Conservation (phyloP, 1,140 invertebrate genomes). For the roundworm (Caenorhabditis elegans) region DNA sequence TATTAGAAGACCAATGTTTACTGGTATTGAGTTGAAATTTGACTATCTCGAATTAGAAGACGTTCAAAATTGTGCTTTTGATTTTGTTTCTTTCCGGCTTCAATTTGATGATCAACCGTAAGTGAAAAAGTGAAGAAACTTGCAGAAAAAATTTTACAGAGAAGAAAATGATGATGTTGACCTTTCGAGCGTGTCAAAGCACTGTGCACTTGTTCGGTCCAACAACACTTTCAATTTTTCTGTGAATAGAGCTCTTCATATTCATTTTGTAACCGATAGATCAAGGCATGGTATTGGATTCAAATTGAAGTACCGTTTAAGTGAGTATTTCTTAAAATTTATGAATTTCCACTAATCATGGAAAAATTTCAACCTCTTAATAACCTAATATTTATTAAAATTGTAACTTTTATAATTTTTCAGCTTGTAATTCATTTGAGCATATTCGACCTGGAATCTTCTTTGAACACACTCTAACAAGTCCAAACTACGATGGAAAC, state of each 20-base stretch:
- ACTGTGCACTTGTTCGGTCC: constrained; percentile 48
- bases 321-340: constrained; percentile 40
- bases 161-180: constrained; percentile 18
- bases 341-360: too few relatives aligned
- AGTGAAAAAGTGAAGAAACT: too few relatives aligned
- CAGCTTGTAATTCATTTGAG: constrained; percentile 57
- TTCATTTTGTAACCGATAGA: constrained; percentile 59
- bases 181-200: background rate
- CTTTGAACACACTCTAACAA: constrained; percentile 50
- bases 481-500: constrained; percentile 50
- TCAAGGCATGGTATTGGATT: constrained; percentile 54
- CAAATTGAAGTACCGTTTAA: constrained; percentile 52
- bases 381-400: too few relatives aligned
- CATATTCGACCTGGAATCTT: constrained; percentile 47
- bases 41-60: constrained; percentile 58
- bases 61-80: constrained; percentile 52
- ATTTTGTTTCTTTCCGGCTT: constrained; percentile 52
- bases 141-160: too few relatives aligned
- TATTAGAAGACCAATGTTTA: constrained; percentile 51
- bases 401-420: too few relatives aligned
- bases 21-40: constrained; percentile 51
- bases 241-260: constrained; percentile 49
- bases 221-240: constrained; percentile 41
- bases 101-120: constrained; percentile 22
- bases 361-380: too few relatives aligned